Conservation (phyloP, 2,113 vertebrate genomes). For the Pterocles orientalis region DNA sequence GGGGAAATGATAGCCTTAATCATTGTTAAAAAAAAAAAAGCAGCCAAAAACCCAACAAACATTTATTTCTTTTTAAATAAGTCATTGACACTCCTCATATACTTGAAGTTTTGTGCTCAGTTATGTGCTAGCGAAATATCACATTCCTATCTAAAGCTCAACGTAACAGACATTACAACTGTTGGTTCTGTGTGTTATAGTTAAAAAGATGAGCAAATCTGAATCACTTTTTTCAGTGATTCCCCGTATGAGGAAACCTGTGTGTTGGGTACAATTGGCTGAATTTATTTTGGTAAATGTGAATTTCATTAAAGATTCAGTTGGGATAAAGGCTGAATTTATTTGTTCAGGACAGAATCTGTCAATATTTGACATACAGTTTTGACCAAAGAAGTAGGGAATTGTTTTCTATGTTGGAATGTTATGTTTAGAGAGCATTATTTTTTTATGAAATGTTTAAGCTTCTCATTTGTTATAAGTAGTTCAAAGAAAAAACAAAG, state of each 20-base stretch:
- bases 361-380: neutral
- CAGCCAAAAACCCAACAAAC: neutral
- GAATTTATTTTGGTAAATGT: neutral
- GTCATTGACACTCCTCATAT: neutral
- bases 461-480: neutral
- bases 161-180: neutral
- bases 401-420: neutral
- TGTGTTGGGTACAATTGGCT: neutral
- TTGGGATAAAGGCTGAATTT: neutral
- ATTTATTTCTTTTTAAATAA: neutral
- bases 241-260: neutral
- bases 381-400: neutral
- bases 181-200: neutral
- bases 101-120: neutral
- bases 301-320: neutral
- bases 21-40: neutral
- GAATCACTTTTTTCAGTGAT: neutral
- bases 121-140: neutral
- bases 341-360: neutral
- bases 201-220: neutral
- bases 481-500: neutral
- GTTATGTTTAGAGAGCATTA: neutral
- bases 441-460: neutral
- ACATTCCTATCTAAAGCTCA: neutral
- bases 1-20: neutral